Evolutionary conservation across 2,888 invertebrate genomes (phyloP).

Genomic region (Polydrusus tereticollis): DNA sequence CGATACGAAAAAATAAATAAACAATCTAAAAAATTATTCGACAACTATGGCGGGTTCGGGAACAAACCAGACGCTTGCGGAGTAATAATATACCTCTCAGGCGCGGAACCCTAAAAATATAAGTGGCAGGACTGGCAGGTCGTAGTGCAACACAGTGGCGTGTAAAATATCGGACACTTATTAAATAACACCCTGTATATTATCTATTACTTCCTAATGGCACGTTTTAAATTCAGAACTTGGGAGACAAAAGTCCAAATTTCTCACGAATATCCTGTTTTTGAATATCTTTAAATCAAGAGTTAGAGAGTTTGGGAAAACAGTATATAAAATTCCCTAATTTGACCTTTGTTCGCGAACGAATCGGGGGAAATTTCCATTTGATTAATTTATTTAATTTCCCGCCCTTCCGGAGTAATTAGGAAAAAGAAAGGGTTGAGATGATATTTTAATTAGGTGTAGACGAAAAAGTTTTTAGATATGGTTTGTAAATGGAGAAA

Average conservation of each 20-base stretch:
- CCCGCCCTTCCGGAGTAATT: not conserved
- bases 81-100: too few relatives aligned
- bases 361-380: conserved; percentile 3
- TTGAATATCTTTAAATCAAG: not conserved
- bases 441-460: conserved; percentile 7
- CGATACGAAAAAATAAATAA: too few relatives aligned
- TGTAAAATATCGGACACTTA: too few relatives aligned
- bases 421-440: conserved; percentile 1
- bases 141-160: too few relatives aligned
- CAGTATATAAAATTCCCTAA: not conserved
- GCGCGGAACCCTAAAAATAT: too few relatives aligned
- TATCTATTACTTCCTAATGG: not conserved
- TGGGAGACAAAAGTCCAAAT: not conserved
- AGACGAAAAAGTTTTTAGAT: not conserved
- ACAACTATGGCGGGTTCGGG: too few relatives aligned
- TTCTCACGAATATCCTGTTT: not conserved
- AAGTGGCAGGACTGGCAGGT: too few relatives aligned
- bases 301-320: not conserved
- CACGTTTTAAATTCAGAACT: not conserved
- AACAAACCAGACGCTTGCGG: too few relatives aligned
- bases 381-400: conserved; percentile 21
- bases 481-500: not conserved
- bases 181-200: too few relatives aligned
- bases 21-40: too few relatives aligned
- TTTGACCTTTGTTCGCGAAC: conserved; percentile 2